These are phyloP conservation scores for Pristionchus fissidentatus DNA, from an alignment of 2,888 invertebrate genomes.

Conservation along the genomic window DNA sequence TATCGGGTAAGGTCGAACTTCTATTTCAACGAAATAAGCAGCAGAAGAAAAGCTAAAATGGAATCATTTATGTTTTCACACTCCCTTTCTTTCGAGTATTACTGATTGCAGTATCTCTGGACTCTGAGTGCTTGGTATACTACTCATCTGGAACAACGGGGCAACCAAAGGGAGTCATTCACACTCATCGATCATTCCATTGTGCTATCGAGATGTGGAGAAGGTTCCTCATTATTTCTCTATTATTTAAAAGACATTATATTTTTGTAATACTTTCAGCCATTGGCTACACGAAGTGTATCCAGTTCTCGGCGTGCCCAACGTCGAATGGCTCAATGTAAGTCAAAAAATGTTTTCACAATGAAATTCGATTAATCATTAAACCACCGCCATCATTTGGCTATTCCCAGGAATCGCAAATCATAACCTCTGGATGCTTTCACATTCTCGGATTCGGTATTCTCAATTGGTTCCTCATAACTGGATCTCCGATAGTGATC, in stretches of 20 bases:
- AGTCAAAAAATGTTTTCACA: background rate
- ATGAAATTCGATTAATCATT: background rate
- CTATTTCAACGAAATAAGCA: no score
- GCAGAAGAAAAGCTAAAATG: no score
- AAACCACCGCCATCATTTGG: no score
- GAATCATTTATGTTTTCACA: no score
- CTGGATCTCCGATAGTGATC: background rate
- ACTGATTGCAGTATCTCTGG: background rate
- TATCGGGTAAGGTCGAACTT: background rate
- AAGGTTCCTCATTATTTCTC: background rate
- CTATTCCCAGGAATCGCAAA: background rate
- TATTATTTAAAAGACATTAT: no score
- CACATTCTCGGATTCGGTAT: background rate
- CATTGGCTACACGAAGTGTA: background rate
- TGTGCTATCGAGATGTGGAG: background rate
- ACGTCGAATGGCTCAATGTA: background rate
- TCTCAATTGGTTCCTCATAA: background rate
- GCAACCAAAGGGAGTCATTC: conserved; percentile 9
- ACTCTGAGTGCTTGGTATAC: background rate
- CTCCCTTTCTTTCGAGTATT: no score
- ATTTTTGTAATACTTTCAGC: background rate
- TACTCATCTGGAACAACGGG: background rate
- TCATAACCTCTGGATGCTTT: background rate
- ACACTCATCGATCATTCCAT: background rate
- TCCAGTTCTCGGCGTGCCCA: background rate